These are phyloP conservation scores for Pangasius macronema DNA, from an alignment of 2,797 vertebrate genomes.

Conservation along the genomic window DNA sequence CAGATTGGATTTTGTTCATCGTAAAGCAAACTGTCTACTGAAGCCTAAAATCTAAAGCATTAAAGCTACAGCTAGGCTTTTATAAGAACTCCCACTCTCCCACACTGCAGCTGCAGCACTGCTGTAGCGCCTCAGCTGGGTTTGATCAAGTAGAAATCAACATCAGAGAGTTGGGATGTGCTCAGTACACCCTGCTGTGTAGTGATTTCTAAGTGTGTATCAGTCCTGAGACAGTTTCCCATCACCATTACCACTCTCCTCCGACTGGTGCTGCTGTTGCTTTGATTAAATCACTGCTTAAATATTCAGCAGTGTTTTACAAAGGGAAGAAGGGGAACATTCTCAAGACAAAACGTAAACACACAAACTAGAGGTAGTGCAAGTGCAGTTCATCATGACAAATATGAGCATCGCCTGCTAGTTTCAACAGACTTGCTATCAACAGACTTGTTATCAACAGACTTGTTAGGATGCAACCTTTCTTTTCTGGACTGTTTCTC, in stretches of 20 bases:
- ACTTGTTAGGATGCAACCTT: not conserved
- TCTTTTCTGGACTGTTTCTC: not conserved
- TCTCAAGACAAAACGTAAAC: not conserved
- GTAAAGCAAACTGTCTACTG: not conserved
- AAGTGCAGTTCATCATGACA: not conserved
- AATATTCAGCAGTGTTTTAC: not conserved
- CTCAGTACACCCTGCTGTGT: not conserved
- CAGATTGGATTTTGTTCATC: not conserved
- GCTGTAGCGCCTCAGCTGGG: not conserved
- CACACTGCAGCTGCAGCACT: not conserved
- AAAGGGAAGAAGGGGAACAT: too few relatives aligned
- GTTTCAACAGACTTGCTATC: too few relatives aligned
- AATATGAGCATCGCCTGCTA: too few relatives aligned
- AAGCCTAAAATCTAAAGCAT: not conserved
- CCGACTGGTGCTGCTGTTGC: conserved; percentile 20
- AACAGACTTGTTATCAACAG: too few relatives aligned
- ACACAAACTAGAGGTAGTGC: not conserved
- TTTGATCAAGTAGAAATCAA: not conserved
- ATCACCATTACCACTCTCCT: not conserved
- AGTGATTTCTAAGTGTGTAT: not conserved
- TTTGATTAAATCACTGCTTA: too few relatives aligned
- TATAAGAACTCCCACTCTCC: not conserved
- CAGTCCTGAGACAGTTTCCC: not conserved
- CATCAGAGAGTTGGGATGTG: not conserved
- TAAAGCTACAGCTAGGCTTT: not conserved